phyloP scores from a whole-genome alignment of 2,888 invertebrate species.

The Lasioglossum vierecki region DNA sequence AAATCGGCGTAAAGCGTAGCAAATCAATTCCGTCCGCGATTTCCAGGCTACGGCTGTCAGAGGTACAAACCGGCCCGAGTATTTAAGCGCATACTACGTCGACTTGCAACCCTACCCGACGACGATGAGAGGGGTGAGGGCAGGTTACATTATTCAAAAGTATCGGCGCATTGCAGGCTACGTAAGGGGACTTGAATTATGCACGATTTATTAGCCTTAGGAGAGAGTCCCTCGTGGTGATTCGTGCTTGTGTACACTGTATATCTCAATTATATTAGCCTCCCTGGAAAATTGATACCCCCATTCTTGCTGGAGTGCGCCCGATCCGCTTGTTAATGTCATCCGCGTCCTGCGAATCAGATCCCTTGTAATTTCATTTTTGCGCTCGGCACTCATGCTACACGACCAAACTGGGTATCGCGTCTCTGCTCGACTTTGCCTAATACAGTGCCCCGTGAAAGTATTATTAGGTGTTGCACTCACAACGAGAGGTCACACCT shows the following conservation, averaged over 20 bases:
- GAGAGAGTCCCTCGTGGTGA: slow-evolving; percentile 43
- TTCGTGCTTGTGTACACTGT: slow-evolving; percentile 52
- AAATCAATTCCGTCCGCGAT: slow-evolving; percentile 62
- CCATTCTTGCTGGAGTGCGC: background rate
- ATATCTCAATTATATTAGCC: slow-evolving; percentile 49
- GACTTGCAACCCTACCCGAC: slow-evolving; percentile 36
- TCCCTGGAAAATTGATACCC: slow-evolving; percentile 49
- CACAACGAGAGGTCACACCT: no score
- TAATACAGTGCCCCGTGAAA: no score
- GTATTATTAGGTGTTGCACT: no score
- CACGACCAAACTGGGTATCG: background rate
- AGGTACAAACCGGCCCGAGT: slow-evolving; percentile 56
- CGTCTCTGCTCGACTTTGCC: background rate
- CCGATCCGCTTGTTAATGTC: slow-evolving; percentile 22
- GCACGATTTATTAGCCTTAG: slow-evolving; percentile 63
- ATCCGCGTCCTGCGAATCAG: background rate
- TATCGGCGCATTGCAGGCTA: slow-evolving; percentile 64
- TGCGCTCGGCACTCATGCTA: background rate
- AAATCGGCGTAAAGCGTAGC: slow-evolving; percentile 65
- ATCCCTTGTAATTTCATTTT: slow-evolving; percentile 4
- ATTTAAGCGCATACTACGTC: slow-evolving; percentile 59
- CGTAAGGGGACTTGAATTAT: slow-evolving; percentile 60
- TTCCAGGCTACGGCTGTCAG: slow-evolving; percentile 43
- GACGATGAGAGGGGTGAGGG: slow-evolving; percentile 6
- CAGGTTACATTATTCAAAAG: slow-evolving; percentile 71